These are phyloP conservation scores for Sebastes baramenuke DNA, from an alignment of 2,797 vertebrate species.

Conservation along the genomic window DNA sequence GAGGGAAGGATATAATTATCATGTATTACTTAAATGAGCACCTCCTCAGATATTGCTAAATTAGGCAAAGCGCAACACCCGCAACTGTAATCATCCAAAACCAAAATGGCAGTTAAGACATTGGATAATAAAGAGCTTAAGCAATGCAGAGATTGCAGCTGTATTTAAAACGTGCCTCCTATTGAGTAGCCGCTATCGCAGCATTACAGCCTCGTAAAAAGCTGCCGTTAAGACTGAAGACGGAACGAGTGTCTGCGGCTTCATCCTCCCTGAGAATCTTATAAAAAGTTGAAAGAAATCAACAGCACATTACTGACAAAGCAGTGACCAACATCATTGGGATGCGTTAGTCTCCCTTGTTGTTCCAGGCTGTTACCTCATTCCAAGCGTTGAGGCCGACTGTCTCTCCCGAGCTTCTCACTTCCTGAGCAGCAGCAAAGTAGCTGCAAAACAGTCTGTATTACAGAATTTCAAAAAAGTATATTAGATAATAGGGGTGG, in stretches of 20 bases:
- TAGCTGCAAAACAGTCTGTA: not conserved
- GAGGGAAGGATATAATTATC: slow-evolving; percentile 25
- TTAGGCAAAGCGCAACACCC: slow-evolving; percentile 42
- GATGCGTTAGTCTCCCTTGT: not conserved
- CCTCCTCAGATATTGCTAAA: slow-evolving; percentile 42
- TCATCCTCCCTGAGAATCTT: not conserved
- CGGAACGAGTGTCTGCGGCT: not conserved
- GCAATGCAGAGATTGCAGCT: slow-evolving; percentile 34
- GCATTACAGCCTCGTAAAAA: not conserved
- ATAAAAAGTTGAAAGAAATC: not conserved
- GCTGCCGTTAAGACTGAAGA: not conserved
- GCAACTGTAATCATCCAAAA: slow-evolving; percentile 22
- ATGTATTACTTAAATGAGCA: not conserved
- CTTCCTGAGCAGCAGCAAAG: not conserved
- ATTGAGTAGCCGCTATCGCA: not conserved
- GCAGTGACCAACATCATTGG: not conserved
- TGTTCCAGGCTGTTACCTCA: slow-evolving; percentile 12
- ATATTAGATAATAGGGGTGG: not conserved
- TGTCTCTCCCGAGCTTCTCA: not conserved
- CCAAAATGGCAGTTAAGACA: slow-evolving; percentile 42
- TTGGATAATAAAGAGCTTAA: slow-evolving; percentile 28
- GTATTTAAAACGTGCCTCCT: not conserved
- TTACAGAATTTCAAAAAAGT: not conserved
- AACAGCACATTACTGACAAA: not conserved
- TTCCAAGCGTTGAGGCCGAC: not conserved